Evolutionary conservation across 1,140 invertebrate species (phyloP).

Genomic region (Lepidurus packardi): DNA sequence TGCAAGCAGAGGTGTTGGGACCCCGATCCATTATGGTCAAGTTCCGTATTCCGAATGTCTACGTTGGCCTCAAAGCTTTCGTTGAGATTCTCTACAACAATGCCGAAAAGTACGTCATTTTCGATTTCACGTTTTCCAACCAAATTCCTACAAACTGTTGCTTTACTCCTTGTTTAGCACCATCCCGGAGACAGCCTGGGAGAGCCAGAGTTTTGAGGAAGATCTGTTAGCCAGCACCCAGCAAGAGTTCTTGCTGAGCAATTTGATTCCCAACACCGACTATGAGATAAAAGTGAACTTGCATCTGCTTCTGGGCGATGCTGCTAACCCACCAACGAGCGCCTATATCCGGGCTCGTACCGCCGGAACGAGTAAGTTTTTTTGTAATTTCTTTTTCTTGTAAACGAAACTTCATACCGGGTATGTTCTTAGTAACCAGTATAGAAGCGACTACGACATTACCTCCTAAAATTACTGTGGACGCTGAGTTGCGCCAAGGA

Average conservation of each 20-base stretch:
- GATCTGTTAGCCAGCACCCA: conserved; percentile 75
- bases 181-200: not conserved
- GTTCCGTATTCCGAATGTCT: conserved; percentile 69
- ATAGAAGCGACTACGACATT: not conserved
- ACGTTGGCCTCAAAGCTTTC: conserved; percentile 76
- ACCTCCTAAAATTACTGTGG: conserved; percentile 59
- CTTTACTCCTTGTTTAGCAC: not conserved
- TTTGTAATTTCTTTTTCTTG: conserved; percentile 1
- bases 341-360: conserved; percentile 65
- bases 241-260: conserved; percentile 70
- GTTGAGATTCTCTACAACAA: conserved; percentile 72
- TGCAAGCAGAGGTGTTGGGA: conserved; percentile 55
- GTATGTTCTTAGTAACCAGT: not conserved
- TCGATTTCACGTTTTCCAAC: conserved; percentile 58
- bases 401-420: not conserved
- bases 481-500: conserved; percentile 63
- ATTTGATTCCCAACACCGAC: conserved; percentile 66
- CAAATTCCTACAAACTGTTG: not conserved
- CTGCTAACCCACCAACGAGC: conserved; percentile 66
- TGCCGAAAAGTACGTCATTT: conserved; percentile 59
- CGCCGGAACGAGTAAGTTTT: conserved; percentile 46
- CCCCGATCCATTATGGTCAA: conserved; percentile 68
- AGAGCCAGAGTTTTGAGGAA: conserved; percentile 45
- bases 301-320: conserved; percentile 59
- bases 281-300: conserved; percentile 71